phyloP scores from a whole-genome alignment of 1,140 invertebrate species.

The Lordiphosa collinella region DNA sequence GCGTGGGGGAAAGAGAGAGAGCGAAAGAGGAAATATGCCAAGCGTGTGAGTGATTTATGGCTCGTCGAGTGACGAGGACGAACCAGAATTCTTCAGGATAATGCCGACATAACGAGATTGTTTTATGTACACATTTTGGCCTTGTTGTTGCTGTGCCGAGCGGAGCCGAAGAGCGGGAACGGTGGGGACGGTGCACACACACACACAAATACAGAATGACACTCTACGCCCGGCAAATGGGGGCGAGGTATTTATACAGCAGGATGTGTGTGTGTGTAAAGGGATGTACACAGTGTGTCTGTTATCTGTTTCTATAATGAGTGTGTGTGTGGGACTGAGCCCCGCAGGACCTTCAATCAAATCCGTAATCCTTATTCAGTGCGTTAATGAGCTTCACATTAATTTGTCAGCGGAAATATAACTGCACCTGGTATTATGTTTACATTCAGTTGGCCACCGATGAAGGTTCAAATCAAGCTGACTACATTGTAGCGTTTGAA shows the following conservation, averaged over 20 bases:
- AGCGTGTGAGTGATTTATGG: constrained; percentile 79
- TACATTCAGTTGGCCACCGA: constrained; percentile 23
- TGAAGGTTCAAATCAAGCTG: constrained; percentile 21
- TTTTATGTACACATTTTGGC: constrained; percentile 75
- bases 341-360: constrained; percentile 73
- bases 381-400: constrained; percentile 75
- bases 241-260: constrained; percentile 33
- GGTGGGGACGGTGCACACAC: neutral
- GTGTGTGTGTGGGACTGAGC: constrained; percentile 40
- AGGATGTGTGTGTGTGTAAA: constrained; percentile 16
- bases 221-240: constrained; percentile 31
- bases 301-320: constrained; percentile 37
- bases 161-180: constrained; percentile 19
- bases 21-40: constrained; percentile 52
- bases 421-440: constrained; percentile 61
- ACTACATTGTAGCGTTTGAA: no score
- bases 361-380: constrained; percentile 73
- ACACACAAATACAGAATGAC: neutral
- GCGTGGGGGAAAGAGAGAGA: neutral
- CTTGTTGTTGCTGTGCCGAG: constrained; percentile 41
- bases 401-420: constrained; percentile 60
- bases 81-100: constrained; percentile 79
- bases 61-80: constrained; percentile 75
- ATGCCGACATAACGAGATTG: constrained; percentile 79
- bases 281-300: neutral